Evolutionary conservation across 35 echinoderm and acorn worm species (phyloP).

Genomic region (Heliocidaris erythrogramma): DNA sequence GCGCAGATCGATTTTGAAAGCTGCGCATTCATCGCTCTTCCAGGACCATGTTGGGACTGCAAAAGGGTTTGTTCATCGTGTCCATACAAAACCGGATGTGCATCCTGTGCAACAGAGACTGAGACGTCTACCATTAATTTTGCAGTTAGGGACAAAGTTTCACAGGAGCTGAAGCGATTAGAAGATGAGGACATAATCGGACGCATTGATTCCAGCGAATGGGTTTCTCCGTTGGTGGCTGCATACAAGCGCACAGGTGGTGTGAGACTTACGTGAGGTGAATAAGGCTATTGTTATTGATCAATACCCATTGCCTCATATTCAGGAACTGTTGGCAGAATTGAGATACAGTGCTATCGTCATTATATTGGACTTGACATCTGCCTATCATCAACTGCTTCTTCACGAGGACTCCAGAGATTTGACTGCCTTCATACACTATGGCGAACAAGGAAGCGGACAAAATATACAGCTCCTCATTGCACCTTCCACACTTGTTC

Average conservation of each 20-base stretch:
- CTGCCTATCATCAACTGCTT: slow-evolving; percentile 54
- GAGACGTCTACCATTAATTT: slow-evolving; percentile 51
- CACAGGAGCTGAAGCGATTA: slow-evolving; percentile 39
- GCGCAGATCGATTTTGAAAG: too few relatives aligned
- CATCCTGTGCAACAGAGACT: slow-evolving; percentile 60
- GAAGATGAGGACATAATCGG: slow-evolving; percentile 60
- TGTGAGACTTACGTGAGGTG: slow-evolving; percentile 4
- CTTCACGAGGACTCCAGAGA: too few relatives aligned
- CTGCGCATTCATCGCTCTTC: background rate
- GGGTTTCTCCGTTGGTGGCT: slow-evolving; percentile 66
- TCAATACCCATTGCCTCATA: slow-evolving; percentile 62
- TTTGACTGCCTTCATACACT: too few relatives aligned
- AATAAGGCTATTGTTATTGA: background rate
- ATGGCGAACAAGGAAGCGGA: too few relatives aligned
- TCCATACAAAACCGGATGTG: slow-evolving; percentile 41
- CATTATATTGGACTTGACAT: slow-evolving; percentile 46
- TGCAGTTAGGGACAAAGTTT: slow-evolving; percentile 52
- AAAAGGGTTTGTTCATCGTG: slow-evolving; percentile 44
- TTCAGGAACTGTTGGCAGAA: slow-evolving; percentile 16
- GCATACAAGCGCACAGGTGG: slow-evolving; percentile 48
- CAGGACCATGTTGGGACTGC: slow-evolving; percentile 6
- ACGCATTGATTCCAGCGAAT: slow-evolving; percentile 66
- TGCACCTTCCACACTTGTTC: too few relatives aligned
- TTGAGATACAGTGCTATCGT: slow-evolving; percentile 30
- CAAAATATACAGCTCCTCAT: too few relatives aligned